Conservation (phyloP, 1,140 invertebrate species). For the Lordiphosa stackelbergi region DNA sequence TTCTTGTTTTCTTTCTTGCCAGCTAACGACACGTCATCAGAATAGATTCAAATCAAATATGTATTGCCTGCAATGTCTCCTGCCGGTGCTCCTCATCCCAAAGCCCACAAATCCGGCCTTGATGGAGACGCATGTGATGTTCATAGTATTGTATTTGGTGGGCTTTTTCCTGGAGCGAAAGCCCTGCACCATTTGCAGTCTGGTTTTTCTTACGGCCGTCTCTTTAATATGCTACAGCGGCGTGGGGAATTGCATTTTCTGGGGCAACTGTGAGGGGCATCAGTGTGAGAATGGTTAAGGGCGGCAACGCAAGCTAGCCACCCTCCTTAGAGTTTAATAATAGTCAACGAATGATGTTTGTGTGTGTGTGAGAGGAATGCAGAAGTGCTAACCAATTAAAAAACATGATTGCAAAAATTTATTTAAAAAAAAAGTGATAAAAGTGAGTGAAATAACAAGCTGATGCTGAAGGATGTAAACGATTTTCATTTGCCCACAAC, state of each 20-base stretch:
- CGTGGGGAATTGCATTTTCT: constrained; percentile 95
- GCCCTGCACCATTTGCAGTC: constrained; percentile 96
- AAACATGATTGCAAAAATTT: too few relatives aligned
- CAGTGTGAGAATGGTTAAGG: constrained; percentile 82
- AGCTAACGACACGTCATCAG: constrained; percentile 15
- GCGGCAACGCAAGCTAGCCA: neutral
- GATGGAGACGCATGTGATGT: constrained; percentile 97
- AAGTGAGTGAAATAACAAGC: constrained; percentile 34
- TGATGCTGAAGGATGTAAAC: constrained; percentile 2
- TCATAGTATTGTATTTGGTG: constrained; percentile 94
- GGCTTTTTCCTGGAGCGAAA: constrained; percentile 96
- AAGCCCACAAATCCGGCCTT: constrained; percentile 97
- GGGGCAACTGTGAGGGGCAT: constrained; percentile 88
- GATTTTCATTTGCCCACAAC: too few relatives aligned
- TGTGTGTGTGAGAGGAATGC: too few relatives aligned
- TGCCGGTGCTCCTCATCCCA: constrained; percentile 96
- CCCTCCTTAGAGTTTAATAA: neutral
- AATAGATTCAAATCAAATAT: constrained; percentile 79
- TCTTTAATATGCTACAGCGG: constrained; percentile 97
- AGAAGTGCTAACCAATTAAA: neutral
- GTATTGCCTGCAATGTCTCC: constrained; percentile 99
- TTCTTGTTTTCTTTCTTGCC: constrained; percentile 29
- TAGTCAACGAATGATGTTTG: too few relatives aligned
- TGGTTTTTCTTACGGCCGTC: constrained; percentile 94
- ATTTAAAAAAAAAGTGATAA: neutral